A percentile compares a stretch with the other conserved stretches of the same genome.
phyloP scores from a whole-genome alignment of 92 coral and sea anemone genomes.

The Zoanthus gigantus region DNA sequence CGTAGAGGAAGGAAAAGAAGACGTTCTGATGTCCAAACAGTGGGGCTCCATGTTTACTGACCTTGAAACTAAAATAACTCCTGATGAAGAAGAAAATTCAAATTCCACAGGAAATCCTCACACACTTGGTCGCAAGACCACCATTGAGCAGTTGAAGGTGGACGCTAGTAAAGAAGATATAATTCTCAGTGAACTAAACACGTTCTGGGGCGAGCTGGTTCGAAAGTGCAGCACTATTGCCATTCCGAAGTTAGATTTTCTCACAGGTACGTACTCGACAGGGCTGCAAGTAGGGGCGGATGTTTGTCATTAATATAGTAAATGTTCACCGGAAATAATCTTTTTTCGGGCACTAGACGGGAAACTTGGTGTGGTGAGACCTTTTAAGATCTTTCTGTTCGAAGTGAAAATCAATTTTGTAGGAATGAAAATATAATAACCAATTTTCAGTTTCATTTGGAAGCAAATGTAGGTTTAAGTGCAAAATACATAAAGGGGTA shows the following conservation, averaged over 20 bases:
- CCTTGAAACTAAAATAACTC: slow-evolving; percentile 18
- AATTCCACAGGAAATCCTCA: not conserved
- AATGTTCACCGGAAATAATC: too few relatives aligned
- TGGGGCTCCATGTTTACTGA: slow-evolving; percentile 90
- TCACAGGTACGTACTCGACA: slow-evolving; percentile 64
- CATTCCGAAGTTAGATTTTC: slow-evolving; percentile 83
- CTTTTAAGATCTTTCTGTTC: too few relatives aligned
- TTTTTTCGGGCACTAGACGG: too few relatives aligned
- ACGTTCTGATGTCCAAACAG: slow-evolving; percentile 79
- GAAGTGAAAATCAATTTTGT: too few relatives aligned
- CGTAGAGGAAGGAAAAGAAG: slow-evolving; percentile 79
- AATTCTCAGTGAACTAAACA: slow-evolving; percentile 64
- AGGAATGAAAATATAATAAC: too few relatives aligned
- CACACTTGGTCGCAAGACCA: slow-evolving; percentile 18
- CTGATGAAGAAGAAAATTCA: not conserved
- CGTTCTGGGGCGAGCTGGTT: slow-evolving; percentile 81
- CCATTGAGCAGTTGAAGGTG: slow-evolving; percentile 19
- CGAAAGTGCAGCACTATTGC: slow-evolving; percentile 80
- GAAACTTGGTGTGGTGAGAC: too few relatives aligned
- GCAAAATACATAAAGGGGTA: too few relatives aligned
- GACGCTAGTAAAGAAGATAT: slow-evolving; percentile 29
- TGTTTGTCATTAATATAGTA: too few relatives aligned
- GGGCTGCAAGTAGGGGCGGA: not conserved
- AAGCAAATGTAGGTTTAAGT: too few relatives aligned
- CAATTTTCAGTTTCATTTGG: too few relatives aligned